Evolutionary conservation across 2,888 invertebrate genomes (phyloP).

Genomic region (Periphyllus acericola): DNA sequence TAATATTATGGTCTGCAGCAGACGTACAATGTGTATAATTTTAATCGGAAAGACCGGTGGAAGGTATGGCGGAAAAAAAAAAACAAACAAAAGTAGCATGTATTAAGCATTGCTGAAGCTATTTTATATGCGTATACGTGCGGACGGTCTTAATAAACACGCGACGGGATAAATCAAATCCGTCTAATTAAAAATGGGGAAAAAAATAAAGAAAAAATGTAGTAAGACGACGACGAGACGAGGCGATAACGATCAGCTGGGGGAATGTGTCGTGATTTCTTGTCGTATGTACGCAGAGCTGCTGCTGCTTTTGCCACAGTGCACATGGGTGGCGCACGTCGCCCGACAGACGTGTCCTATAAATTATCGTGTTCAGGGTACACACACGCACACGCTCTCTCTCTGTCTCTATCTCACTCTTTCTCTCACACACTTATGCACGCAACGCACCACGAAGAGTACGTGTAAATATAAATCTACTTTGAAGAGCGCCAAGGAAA

Average conservation of each 20-base stretch:
- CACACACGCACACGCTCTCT: background rate
- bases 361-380: conserved; percentile 41
- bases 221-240: background rate
- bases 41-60: background rate
- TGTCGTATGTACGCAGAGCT: background rate
- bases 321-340: conserved; percentile 52
- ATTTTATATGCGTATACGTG: background rate
- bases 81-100: background rate
- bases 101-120: background rate
- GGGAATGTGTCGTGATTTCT: conserved; percentile 58
- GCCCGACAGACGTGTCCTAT: conserved; percentile 41
- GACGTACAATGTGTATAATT: background rate
- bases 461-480: conserved; percentile 58
- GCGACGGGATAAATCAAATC: conserved; percentile 47
- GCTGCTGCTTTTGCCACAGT: background rate
- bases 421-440: background rate
- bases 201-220: conserved; percentile 30
- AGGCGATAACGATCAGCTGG: conserved; percentile 44
- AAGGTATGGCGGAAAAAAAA: background rate
- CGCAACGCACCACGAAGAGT: background rate
- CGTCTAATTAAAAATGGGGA: conserved; percentile 50
- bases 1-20: background rate
- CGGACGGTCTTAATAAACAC: conserved; percentile 16
- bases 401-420: no score
- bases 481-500: conserved; percentile 54